Evolutionary conservation across 2,797 vertebrate species (phyloP).

Genomic region (Hozukius guyotensis): DNA sequence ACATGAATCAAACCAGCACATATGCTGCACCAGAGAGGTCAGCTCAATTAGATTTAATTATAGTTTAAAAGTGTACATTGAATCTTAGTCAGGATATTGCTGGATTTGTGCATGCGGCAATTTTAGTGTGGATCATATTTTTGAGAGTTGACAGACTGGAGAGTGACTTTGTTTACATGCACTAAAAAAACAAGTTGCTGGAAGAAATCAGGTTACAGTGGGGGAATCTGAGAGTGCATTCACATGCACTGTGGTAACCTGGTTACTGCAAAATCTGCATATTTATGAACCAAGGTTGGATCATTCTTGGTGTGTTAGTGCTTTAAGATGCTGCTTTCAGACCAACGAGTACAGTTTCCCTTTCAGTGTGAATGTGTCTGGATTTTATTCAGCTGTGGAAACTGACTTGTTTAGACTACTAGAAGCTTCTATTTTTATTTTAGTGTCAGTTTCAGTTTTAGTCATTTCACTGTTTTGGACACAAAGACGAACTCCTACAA

Average conservation of each 20-base stretch:
- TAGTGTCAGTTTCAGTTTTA: slow-evolving; percentile 17
- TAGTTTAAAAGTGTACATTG: neutral
- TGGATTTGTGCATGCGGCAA: neutral
- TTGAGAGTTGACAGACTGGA: neutral
- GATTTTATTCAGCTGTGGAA: slow-evolving; percentile 15
- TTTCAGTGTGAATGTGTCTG: neutral
- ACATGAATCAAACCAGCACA: slow-evolving; percentile 16
- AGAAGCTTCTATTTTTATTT: slow-evolving; percentile 3
- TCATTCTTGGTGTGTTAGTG: neutral
- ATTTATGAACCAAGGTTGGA: neutral
- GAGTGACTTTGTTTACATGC: neutral
- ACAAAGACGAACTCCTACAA: neutral
- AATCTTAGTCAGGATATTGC: neutral
- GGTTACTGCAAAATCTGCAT: neutral
- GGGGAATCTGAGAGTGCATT: neutral
- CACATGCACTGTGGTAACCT: neutral
- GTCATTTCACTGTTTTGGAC: slow-evolving; percentile 2
- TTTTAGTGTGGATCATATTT: neutral
- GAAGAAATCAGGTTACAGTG: neutral
- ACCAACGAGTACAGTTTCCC: neutral
- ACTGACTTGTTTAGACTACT: neutral
- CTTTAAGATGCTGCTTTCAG: neutral
- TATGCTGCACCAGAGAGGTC: neutral
- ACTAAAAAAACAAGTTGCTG: neutral
- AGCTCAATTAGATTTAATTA: neutral